Evolutionary conservation across 2,113 vertebrate genomes (phyloP).

Genomic region (Galemys pyrenaicus): DNA sequence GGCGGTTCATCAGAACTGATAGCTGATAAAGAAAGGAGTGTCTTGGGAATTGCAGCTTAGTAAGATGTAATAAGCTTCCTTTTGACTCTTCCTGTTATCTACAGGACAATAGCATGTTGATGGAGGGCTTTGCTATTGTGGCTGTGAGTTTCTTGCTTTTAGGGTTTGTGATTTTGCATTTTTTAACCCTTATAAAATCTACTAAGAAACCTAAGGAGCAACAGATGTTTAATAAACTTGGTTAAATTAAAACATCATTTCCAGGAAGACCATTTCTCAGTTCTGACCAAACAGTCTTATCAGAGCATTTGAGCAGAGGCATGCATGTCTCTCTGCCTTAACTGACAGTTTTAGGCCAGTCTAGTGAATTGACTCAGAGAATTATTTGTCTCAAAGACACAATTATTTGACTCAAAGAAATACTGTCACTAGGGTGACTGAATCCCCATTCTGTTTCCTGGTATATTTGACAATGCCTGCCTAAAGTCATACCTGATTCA

Average conservation of each 20-base stretch:
- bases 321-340: neutral
- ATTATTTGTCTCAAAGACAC: no score
- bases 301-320: neutral
- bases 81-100: neutral
- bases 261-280: neutral
- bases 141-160: neutral
- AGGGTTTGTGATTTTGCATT: neutral
- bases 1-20: neutral
- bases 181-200: neutral
- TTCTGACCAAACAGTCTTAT: slow-evolving; percentile 22
- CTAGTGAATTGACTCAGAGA: neutral
- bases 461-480: neutral
- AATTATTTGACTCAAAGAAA: neutral
- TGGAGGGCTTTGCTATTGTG: neutral
- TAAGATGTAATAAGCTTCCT: neutral
- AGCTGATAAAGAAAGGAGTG: neutral
- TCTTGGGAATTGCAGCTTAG: neutral
- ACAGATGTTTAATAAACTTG: neutral
- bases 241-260: slow-evolving; percentile 11
- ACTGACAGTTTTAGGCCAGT: slow-evolving; percentile 52
- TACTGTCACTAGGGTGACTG: neutral
- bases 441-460: slow-evolving; percentile 21
- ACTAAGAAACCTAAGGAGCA: neutral
- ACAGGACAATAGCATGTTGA: neutral
- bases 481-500: slow-evolving; percentile 24